Percentiles rank a stretch among this genome's conserved stretches.
phyloP scores from a whole-genome alignment of 2,113 vertebrate genomes.

The Sisor rabdophorus region DNA sequence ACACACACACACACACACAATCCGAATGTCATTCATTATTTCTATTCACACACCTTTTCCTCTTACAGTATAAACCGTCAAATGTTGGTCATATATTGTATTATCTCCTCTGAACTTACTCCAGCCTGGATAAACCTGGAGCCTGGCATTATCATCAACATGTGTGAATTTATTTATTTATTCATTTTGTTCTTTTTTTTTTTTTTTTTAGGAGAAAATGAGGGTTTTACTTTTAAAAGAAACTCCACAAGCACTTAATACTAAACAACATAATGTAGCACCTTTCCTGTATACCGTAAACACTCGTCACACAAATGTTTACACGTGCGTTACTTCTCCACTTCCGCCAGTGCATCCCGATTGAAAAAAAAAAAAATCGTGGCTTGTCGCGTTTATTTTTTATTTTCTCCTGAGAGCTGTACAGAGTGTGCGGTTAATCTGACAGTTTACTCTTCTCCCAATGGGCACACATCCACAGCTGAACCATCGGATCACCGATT shows the following conservation, averaged over 20 bases:
- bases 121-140: neutral
- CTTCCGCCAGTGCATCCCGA: neutral
- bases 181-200: too few relatives aligned
- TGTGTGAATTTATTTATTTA: too few relatives aligned
- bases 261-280: conserved; percentile 21
- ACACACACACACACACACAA: neutral
- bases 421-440: neutral
- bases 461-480: neutral
- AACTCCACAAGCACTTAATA: conserved; percentile 26
- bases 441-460: neutral
- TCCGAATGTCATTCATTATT: neutral
- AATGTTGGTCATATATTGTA: conserved; percentile 9
- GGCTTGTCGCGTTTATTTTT: neutral
- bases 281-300: conserved; percentile 11
- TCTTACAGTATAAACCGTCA: neutral
- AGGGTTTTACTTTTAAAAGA: neutral
- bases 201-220: conserved; percentile 9
- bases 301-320: neutral
- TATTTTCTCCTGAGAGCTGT: too few relatives aligned
- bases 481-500: neutral
- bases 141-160: neutral
- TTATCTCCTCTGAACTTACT: conserved; percentile 32
- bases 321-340: neutral
- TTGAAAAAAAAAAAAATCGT: neutral
- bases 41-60: neutral